These are phyloP conservation scores for Clanis bilineata DNA, from an alignment of 2,888 invertebrate genomes.

Conservation along the genomic window DNA sequence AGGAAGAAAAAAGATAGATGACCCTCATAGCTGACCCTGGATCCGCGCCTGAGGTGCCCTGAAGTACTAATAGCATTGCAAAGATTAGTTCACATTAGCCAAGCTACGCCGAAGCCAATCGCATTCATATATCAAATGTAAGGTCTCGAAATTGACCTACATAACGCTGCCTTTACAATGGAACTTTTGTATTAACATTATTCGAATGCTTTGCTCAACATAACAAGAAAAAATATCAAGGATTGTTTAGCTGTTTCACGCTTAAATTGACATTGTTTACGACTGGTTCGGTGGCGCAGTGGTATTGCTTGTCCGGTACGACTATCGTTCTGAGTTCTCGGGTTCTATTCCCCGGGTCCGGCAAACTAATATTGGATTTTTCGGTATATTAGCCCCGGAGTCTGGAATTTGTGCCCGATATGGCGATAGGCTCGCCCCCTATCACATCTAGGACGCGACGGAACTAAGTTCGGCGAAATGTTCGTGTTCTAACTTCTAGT, in stretches of 20 bases:
- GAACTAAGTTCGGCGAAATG: too few species aligned
- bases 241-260: background rate
- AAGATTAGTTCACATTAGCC: conserved; percentile 7
- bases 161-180: background rate
- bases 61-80: background rate
- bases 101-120: background rate
- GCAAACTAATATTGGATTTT: too few species aligned
- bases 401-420: too few species aligned
- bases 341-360: too few species aligned
- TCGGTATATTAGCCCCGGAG: too few species aligned
- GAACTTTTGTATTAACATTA: background rate
- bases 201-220: background rate
- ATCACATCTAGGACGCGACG: too few species aligned
- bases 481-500: too few species aligned
- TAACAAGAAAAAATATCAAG: background rate
- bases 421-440: too few species aligned
- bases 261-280: background rate
- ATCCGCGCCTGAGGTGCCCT: background rate
- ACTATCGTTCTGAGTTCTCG: too few species aligned
- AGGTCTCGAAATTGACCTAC: background rate
- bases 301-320: too few species aligned
- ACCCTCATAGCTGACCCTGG: background rate
- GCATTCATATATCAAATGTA: background rate
- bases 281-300: too few species aligned
- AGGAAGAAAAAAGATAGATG: too few species aligned